These are phyloP conservation scores for Agrilus biguttatus DNA, from an alignment of 2,888 invertebrate genomes.

Conservation along the genomic window DNA sequence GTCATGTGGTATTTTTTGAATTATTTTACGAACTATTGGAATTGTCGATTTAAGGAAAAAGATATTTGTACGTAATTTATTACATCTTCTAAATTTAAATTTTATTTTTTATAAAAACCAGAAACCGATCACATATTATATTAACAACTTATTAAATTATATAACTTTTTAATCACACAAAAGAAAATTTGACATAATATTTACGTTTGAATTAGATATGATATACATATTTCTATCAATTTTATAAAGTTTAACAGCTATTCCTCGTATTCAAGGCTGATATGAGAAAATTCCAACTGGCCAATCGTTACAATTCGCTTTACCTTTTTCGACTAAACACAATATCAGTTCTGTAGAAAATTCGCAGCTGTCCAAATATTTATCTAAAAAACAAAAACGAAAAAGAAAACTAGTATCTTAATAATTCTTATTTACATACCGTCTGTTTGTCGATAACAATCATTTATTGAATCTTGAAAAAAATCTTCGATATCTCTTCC, in stretches of 20 bases:
- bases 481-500: conserved; percentile 53
- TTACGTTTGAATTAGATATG: background rate
- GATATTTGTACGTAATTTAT: background rate
- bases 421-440: conserved; percentile 28
- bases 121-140: background rate
- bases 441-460: conserved; percentile 48
- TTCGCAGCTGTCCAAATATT: conserved; percentile 45
- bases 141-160: no score
- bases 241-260: background rate
- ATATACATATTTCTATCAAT: background rate
- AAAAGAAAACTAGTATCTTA: background rate
- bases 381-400: conserved; percentile 28
- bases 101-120: background rate
- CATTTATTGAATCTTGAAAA: conserved; percentile 52
- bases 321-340: conserved; percentile 58
- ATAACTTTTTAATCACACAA: no score
- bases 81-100: background rate
- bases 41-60: background rate
- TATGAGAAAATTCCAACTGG: conserved; percentile 37
- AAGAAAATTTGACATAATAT: no score
- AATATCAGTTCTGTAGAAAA: conserved; percentile 48
- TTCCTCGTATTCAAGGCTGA: conserved; percentile 10
- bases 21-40: background rate
- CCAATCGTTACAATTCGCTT: conserved; percentile 63
- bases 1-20: background rate